Evolutionary conservation across 2,797 vertebrate species (phyloP).

Genomic region (Rhinatrema bivittatum): DNA sequence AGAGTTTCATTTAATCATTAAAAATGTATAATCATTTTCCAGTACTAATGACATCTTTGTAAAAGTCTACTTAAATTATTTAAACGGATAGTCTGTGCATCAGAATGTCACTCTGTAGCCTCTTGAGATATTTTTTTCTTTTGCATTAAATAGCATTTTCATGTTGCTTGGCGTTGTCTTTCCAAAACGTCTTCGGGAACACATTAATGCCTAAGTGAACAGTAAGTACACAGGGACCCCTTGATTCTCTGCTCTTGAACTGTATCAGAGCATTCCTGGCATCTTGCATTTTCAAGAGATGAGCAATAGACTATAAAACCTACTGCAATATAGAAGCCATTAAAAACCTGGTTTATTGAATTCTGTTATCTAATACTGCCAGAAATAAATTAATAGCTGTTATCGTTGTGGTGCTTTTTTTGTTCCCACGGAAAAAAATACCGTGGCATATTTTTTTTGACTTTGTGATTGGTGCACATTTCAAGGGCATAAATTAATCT

Average conservation of each 20-base stretch:
- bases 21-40: too few species aligned
- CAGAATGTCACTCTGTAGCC: background rate
- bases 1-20: too few species aligned
- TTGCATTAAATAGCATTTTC: background rate
- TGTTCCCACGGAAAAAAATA: slow-evolving; percentile 54
- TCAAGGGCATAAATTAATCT: slow-evolving; percentile 63
- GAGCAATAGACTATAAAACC: slow-evolving; percentile 9
- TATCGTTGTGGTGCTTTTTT: slow-evolving; percentile 32
- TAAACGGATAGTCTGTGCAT: too few species aligned
- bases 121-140: background rate
- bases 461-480: slow-evolving; percentile 54
- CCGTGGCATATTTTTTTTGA: slow-evolving; percentile 55
- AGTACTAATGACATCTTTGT: too few species aligned
- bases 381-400: slow-evolving; percentile 51
- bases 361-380: slow-evolving; percentile 42
- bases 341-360: slow-evolving; percentile 43
- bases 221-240: background rate
- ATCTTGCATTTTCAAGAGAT: slow-evolving; percentile 12
- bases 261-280: background rate
- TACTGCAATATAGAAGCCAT: slow-evolving; percentile 24
- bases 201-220: background rate
- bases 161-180: background rate
- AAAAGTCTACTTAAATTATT: too few species aligned
- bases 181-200: background rate
- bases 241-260: background rate